Base-by-base conservation (phyloP, 2,888 invertebrate genomes). In the Dasysyrphus tricinctus region DNA sequence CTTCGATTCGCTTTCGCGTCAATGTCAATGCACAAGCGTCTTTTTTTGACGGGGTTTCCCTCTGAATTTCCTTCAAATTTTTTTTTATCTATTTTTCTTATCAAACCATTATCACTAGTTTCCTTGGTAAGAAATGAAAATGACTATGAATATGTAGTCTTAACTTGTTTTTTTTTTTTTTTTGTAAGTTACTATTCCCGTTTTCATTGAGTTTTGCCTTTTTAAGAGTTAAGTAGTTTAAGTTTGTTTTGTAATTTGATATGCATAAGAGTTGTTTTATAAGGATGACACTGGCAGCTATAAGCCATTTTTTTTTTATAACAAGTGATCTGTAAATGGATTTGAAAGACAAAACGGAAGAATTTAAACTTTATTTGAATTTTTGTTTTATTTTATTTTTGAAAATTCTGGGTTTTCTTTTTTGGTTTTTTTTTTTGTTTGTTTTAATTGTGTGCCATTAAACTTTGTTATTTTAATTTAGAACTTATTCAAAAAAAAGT, bases 181-280 rank as follows among this genome's bases (percentile, higher is more conserved):
- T 65, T 75, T 39, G 59, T 34, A 80, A 73, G 47, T 24, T 16
- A 29, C 34, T 49, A 49, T 32, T n/a, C 32, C 32, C 32, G 49
- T 69, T 86, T 82, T 81, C 81, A 86, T 86, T 86, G 78, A 82
- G 82, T 81, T 82, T 82, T 73, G 84, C 77, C 76, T 85, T 74
- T 75, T 82, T 82, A 82, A 82, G 54, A 75, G 77, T 61, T 82
- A 81, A 86, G 82, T 79, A 86, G 86, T 86, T 82, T 75, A 82
- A 86, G 86, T 86, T 82, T 82, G 81, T 86, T 86, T 86, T 86
- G 86, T 86, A 86, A 86, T 82, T 82, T 82, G 82, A 86, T 86
- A 82, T 86, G 86, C 86, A 86, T 86, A 74, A 70, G 78, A 57
- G 74, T 56, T 74, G 81, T 67, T 61, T 61, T 70, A 57, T 61